phyloP scores from a whole-genome alignment of 2,888 invertebrate species.

The Portevinia maculata region DNA sequence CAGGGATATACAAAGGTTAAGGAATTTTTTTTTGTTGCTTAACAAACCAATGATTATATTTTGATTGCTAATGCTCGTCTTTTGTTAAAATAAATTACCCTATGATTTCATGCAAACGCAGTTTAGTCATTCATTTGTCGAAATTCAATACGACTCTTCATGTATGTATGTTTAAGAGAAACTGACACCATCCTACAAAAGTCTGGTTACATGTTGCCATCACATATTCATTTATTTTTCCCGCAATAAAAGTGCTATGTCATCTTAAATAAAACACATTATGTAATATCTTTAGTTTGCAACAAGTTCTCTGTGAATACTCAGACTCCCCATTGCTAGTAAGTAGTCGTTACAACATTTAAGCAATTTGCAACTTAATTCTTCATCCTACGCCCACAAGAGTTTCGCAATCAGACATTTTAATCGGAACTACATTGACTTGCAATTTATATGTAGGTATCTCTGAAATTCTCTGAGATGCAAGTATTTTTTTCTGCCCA shows the following conservation, averaged over 20 bases:
- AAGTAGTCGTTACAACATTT: constrained; percentile 26
- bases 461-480: constrained; percentile 1
- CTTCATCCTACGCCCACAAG: constrained; percentile 9
- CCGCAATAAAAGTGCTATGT: background rate
- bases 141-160: no score
- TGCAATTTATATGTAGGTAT: constrained; percentile 9
- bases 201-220: background rate
- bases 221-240: background rate
- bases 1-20: no score
- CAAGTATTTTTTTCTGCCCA: constrained; percentile 10
- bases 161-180: no score
- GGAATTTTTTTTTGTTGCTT: no score
- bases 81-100: no score
- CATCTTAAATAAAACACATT: background rate
- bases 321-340: background rate
- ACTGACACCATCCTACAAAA: background rate
- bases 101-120: no score
- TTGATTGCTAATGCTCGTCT: no score
- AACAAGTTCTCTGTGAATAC: constrained; percentile 12
- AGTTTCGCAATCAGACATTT: constrained; percentile 28
- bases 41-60: no score
- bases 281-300: background rate
- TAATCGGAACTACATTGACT: constrained; percentile 46
- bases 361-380: constrained; percentile 16
- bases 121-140: no score